Conservation (phyloP, 2,797 vertebrate species). For the Cynodonichthys magdalenae region DNA sequence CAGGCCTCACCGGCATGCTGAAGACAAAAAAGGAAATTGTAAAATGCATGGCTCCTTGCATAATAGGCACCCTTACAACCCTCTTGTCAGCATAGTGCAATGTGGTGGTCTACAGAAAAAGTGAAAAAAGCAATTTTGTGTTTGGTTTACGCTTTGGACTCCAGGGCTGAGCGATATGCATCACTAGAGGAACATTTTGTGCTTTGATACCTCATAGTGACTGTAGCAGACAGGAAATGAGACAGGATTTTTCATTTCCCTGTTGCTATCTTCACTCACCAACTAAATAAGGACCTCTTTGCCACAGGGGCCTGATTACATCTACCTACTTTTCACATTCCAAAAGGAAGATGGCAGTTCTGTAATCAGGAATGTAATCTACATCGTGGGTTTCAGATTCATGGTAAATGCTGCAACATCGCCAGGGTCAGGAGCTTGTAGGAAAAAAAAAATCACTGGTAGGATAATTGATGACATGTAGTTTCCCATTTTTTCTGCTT, state of each 20-base stretch:
- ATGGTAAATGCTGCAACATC: constrained; percentile 74
- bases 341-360: constrained; percentile 71
- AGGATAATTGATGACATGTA: constrained; percentile 73
- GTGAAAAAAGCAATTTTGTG: constrained; percentile 72
- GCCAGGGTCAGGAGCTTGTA: constrained; percentile 56
- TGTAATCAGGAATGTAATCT: constrained; percentile 81
- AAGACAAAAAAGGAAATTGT: constrained; percentile 66
- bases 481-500: constrained; percentile 31
- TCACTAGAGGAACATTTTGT: constrained; percentile 76
- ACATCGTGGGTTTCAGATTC: constrained; percentile 79
- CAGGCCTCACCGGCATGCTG: constrained; percentile 8
- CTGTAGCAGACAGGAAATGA: constrained; percentile 83
- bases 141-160: constrained; percentile 68
- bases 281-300: constrained; percentile 78
- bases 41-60: constrained; percentile 48
- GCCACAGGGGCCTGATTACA: constrained; percentile 72
- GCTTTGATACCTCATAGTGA: constrained; percentile 67
- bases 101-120: constrained; percentile 41
- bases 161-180: constrained; percentile 76
- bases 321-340: constrained; percentile 69
- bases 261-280: constrained; percentile 72
- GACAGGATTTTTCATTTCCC: constrained; percentile 84
- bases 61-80: constrained; percentile 44
- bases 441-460: constrained; percentile 22
- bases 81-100: constrained; percentile 33